Conservation (phyloP, 2,113 vertebrate species). For the Actinemys pallida region DNA sequence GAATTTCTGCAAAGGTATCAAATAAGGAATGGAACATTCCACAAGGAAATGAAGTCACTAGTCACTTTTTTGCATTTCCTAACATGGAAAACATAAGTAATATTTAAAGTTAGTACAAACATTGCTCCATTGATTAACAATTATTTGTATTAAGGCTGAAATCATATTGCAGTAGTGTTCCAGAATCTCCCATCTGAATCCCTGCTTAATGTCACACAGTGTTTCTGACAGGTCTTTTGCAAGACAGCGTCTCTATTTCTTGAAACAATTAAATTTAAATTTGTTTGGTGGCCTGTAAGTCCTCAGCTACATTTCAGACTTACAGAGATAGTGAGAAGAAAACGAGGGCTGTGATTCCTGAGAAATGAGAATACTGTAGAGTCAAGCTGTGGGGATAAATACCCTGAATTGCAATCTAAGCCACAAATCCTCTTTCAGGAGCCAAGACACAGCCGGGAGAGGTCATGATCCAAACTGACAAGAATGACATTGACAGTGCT, state of each 20-base stretch:
- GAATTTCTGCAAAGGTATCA: not conserved
- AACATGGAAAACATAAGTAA: not conserved
- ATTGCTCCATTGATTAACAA: slow-evolving; percentile 4
- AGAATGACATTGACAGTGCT: slow-evolving; percentile 31
- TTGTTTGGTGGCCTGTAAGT: slow-evolving; percentile 56
- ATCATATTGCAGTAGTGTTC: slow-evolving; percentile 5
- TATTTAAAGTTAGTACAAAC: not conserved
- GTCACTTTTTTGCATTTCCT: not conserved
- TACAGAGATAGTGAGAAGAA: slow-evolving; percentile 33
- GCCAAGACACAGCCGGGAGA: not conserved
- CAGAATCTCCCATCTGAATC: slow-evolving; percentile 20
- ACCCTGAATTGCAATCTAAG: slow-evolving; percentile 42
- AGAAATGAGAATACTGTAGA: slow-evolving; percentile 20
- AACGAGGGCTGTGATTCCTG: slow-evolving; percentile 2
- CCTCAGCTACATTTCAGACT: slow-evolving; percentile 50
- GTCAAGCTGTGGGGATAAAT: slow-evolving; percentile 33
- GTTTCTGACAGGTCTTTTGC: slow-evolving; percentile 43
- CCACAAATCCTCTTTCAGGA: slow-evolving; percentile 48
- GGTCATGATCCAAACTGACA: slow-evolving; percentile 8
- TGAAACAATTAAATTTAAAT: slow-evolving; percentile 69
- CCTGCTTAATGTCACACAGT: slow-evolving; percentile 40
- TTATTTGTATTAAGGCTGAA: slow-evolving; percentile 18
- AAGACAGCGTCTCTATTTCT: slow-evolving; percentile 32
- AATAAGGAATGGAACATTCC: not conserved
- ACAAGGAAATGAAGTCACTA: not conserved